A percentile compares a stretch with the other conserved stretches of the same genome.
phyloP scores from a whole-genome alignment of 1,140 invertebrate genomes.

The Hyles euphorbiae region DNA sequence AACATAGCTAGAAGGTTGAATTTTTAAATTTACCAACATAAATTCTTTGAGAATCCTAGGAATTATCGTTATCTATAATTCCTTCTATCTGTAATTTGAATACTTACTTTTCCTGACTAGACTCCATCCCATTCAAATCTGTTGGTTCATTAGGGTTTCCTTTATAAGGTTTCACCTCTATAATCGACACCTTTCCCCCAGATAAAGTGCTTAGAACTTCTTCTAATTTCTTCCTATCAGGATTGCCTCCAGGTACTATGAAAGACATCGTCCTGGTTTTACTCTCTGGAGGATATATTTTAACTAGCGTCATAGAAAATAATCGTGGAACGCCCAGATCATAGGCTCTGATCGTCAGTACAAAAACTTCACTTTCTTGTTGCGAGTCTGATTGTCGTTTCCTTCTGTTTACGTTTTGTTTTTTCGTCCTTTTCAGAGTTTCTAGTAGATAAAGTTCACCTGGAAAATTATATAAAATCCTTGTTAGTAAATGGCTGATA shows the following conservation, averaged over 20 bases:
- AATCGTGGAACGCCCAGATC: slow-evolving; percentile 87
- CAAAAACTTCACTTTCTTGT: slow-evolving; percentile 76
- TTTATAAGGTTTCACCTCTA: slow-evolving; percentile 82
- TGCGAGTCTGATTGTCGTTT: slow-evolving; percentile 62
- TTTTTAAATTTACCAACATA: too few relatives aligned
- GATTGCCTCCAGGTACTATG: slow-evolving; percentile 84
- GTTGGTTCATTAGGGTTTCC: slow-evolving; percentile 68
- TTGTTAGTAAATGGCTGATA: not conserved
- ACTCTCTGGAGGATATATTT: slow-evolving; percentile 81
- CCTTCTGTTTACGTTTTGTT: slow-evolving; percentile 65
- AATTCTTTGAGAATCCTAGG: too few relatives aligned
- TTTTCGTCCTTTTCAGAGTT: slow-evolving; percentile 71
- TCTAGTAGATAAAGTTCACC: slow-evolving; percentile 73
- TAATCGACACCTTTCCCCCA: slow-evolving; percentile 84
- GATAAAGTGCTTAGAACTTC: slow-evolving; percentile 84
- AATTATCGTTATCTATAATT: too few relatives aligned
- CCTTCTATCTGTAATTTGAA: too few relatives aligned
- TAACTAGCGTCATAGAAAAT: slow-evolving; percentile 79
- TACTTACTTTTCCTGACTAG: slow-evolving; percentile 67
- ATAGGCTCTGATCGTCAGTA: slow-evolving; percentile 84
- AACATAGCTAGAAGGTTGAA: too few relatives aligned
- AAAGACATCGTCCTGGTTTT: slow-evolving; percentile 85
- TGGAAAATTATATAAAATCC: slow-evolving; percentile 34
- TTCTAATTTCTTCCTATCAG: slow-evolving; percentile 82
- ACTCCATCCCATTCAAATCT: slow-evolving; percentile 61